Base-by-base conservation (phyloP, 2,113 vertebrate genomes). In the Scopus umbretta region DNA sequence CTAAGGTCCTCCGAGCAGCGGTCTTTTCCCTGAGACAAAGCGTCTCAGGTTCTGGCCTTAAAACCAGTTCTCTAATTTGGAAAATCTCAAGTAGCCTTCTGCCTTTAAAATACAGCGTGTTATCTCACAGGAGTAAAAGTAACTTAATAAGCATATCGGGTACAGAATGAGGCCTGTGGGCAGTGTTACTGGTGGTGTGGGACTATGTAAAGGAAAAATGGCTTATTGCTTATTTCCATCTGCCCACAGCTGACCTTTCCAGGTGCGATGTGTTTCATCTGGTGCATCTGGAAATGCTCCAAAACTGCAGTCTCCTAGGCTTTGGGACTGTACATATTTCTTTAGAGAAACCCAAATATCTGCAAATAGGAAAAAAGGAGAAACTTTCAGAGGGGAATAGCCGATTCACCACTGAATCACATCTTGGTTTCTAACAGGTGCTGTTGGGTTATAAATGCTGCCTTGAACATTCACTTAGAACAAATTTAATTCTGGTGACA, bases 221-320 rank as follows among this genome's bases (percentile, higher is more conserved):
- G 45, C 38, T 90, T 88, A 75, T 52, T 81, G 65, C 83, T 92
- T 36, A 18, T 91, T 93, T 90, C 95, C 92, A 88, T 82, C 88
- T 96, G 90, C 80, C 92, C 36, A 21, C 40, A 43, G 91, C 76
- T 87, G 88, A 75, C 94, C 83, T 91, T 91, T 86, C 56, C 91
- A 91, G 86, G 70, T 92, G 88, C 80, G 26, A 0, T 5, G 52
- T 53, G 85, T 47, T 80, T 92, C 25, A 10, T 92, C 72, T 92
- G 92, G 26, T 88, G 65, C 52, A 40, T 34, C 82, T 92, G 95
- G 91, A 94, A 87, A 11, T 50, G 73, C 42, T 86, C 75, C 82
- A 92, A 5, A 80, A 13, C 65, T 80, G 72, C 90, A 73, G 72
- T 40, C 80, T 90, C 74, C 16, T 2, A 47, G 81, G 66, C 34